Percentiles rank a stretch among this genome's conserved stretches.
phyloP scores from a whole-genome alignment of 1,140 invertebrate species.

The Drosophila prosaltans region DNA sequence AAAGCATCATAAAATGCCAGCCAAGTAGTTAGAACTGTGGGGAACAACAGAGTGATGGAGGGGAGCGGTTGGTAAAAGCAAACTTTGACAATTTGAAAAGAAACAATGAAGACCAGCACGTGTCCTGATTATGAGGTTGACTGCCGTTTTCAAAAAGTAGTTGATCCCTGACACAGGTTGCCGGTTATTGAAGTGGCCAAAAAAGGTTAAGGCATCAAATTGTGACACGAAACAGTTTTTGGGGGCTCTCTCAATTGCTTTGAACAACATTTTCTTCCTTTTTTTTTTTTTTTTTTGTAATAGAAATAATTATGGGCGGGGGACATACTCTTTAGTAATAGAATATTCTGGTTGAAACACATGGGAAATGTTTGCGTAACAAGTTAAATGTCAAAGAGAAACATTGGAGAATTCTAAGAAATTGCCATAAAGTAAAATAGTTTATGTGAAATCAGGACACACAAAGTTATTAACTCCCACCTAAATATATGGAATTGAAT shows the following conservation, averaged over 20 bases:
- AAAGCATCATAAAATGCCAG: slow-evolving; percentile 70
- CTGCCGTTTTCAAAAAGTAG: slow-evolving; percentile 33
- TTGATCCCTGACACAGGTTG: slow-evolving; percentile 31
- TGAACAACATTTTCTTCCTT: background rate
- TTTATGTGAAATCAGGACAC: too few relatives aligned
- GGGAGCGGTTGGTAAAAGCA: slow-evolving; percentile 27
- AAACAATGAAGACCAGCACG: slow-evolving; percentile 73
- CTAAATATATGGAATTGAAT: background rate
- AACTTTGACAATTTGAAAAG: slow-evolving; percentile 75
- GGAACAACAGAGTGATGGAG: background rate
- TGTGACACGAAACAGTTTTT: slow-evolving; percentile 14
- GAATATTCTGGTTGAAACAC: too few relatives aligned
- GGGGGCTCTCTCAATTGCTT: slow-evolving; percentile 10
- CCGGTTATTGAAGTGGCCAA: background rate
- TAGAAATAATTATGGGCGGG: too few relatives aligned
- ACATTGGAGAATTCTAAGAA: too few relatives aligned
- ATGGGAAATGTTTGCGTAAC: too few relatives aligned
- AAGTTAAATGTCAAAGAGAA: too few relatives aligned
- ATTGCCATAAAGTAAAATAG: too few relatives aligned
- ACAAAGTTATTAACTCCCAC: background rate
- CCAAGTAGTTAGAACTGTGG: slow-evolving; percentile 58
- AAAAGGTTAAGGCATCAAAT: slow-evolving; percentile 14
- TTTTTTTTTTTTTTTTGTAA: too few relatives aligned
- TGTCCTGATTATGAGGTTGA: slow-evolving; percentile 69
- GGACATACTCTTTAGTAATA: too few relatives aligned